Percentiles rank a stretch among this genome's conserved stretches.
These are phyloP conservation scores for Holcopasites calliopsidis DNA, from an alignment of 1,140 invertebrate genomes.

Conservation along the genomic window DNA sequence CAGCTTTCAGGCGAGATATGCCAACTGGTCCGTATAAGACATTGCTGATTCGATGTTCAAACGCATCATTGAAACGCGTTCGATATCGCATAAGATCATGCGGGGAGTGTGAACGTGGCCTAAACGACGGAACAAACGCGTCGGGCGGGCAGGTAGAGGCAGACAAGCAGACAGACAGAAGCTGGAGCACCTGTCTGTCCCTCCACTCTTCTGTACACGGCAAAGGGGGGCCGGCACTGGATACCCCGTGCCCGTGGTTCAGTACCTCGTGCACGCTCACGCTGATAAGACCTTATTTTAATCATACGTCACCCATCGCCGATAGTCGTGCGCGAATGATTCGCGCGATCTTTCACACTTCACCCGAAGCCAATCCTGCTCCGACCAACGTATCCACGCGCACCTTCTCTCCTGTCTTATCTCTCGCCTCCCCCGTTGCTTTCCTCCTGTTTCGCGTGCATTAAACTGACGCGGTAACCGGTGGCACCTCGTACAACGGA, in stretches of 20 bases:
- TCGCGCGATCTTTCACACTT: conserved; percentile 9
- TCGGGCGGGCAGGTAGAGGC: conserved; percentile 19
- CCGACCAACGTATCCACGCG: not conserved
- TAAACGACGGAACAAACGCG: conserved; percentile 25
- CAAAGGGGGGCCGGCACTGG: conserved; percentile 58
- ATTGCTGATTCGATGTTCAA: not conserved
- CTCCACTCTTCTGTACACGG: conserved; percentile 60
- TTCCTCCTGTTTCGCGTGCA: not conserved
- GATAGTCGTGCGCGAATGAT: conserved; percentile 25
- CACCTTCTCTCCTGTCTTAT: not conserved
- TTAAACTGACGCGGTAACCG: not conserved
- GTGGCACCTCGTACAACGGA: conserved; percentile 15
- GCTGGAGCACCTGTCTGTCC: conserved; percentile 70
- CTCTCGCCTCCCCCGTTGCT: not conserved
- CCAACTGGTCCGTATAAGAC: not conserved
- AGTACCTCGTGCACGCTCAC: conserved; percentile 72
- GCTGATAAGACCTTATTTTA: conserved; percentile 73
- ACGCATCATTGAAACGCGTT: not conserved
- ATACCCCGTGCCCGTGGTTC: conserved; percentile 62
- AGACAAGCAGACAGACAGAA: conserved; percentile 61
- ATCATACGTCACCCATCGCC: conserved; percentile 53
- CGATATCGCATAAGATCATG: not conserved
- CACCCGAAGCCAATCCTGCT: not conserved
- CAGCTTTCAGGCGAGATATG: not conserved
- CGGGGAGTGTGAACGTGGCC: conserved; percentile 27